These are phyloP conservation scores for Ceyx cyanopectus DNA, from an alignment of 2,113 vertebrate genomes.

Conservation along the genomic window DNA sequence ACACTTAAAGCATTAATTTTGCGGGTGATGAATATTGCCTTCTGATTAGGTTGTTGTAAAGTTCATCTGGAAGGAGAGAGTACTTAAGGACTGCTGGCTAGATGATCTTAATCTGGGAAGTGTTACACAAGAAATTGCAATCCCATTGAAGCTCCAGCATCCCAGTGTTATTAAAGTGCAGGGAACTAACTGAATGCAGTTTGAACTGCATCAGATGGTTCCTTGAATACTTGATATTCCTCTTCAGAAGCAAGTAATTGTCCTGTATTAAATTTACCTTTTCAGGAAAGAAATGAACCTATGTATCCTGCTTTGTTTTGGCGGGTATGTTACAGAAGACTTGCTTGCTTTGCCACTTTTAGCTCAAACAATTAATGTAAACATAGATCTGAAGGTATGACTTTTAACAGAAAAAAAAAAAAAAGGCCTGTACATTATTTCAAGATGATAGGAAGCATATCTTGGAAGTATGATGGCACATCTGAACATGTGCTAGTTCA, in stretches of 20 bases:
- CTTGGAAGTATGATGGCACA: neutral
- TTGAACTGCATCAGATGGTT: neutral
- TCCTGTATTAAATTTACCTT: neutral
- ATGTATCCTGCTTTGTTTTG: neutral
- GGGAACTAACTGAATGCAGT: neutral
- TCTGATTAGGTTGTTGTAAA: constrained; percentile 87
- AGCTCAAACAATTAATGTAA: neutral
- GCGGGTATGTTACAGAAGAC: neutral
- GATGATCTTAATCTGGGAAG: constrained; percentile 84
- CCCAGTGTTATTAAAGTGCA: constrained; percentile 90
- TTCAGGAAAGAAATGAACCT: neutral
- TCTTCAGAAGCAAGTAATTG: neutral
- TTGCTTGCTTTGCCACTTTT: neutral
- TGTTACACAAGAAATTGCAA: constrained; percentile 90
- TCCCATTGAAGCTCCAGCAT: constrained; percentile 87
- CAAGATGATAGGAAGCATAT: neutral
- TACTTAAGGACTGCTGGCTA: constrained; percentile 81
- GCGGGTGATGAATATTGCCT: neutral
- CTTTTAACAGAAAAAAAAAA: neutral
- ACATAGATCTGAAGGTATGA: neutral
- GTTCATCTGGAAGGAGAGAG: constrained; percentile 91
- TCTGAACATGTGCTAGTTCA: neutral
- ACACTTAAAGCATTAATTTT: neutral
- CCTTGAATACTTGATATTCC: neutral
- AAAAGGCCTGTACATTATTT: neutral